Base-by-base conservation (phyloP, 2,113 vertebrate genomes). In the Pteruthius melanotis region DNA sequence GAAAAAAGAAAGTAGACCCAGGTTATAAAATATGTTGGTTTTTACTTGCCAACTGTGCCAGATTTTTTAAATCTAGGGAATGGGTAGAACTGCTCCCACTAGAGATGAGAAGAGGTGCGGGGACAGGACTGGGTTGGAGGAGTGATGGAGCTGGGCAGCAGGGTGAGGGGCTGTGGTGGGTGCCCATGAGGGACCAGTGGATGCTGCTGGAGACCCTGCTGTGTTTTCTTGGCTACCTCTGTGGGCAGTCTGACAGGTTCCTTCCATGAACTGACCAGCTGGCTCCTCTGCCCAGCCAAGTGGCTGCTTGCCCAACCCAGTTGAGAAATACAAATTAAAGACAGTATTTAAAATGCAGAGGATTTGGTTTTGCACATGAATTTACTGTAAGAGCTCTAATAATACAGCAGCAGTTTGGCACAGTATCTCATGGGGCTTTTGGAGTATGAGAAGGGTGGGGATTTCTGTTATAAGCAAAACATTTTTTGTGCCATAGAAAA, bases 101-200 rank as follows among this genome's bases (percentile, higher is more conserved):
- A 23, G 53, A 76, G 26, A 42, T 0, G 2, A n/a, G 19, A 37
- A 61, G 63, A 53, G 20, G 4, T 74, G 26, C 57, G 22, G 15
- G 17, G 13, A 24, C 26, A 39, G 37, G 21, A 5, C 37, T 77
- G 23, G 20, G 22, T 16, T 27, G 12, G 31, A 77, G 35, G 31
- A n/a, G 20, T 7, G 18, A 4, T 11, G 47, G 5, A 54, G 16
- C 40, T 60, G 69, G 59, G 23, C 12, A 74, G 33, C n/a, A 40
- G 23, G 21, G 31, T 61, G 24, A 31, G 44, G 10, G 0, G 1
- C 13, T 44, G 27, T 16, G 28, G 4, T 37, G 33, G 10, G 12
- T 81, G n/a, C 17, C 42, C 24, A 27, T 0, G 0, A 35, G 20
- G 20, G 60, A 40, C 35, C 52, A 37, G 1, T 35, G 60, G 24